These are phyloP conservation scores for Camelus dromedarius DNA, from an alignment of 2,113 vertebrate species.

Conservation along the genomic window DNA sequence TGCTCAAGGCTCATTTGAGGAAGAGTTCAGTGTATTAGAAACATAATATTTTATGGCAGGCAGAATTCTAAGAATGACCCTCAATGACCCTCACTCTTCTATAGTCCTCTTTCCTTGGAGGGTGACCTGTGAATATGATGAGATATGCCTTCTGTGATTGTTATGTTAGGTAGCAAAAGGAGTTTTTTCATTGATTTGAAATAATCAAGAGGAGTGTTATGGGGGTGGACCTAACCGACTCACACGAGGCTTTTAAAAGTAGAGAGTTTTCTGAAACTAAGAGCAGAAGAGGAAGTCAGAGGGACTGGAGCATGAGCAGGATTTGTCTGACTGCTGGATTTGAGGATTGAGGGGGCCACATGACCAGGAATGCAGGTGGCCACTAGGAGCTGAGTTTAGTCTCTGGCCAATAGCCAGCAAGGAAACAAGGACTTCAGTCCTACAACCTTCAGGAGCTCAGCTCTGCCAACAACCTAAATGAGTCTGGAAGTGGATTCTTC, in stretches of 20 bases:
- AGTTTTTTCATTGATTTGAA: not conserved
- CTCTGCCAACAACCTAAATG: not conserved
- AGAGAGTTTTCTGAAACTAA: not conserved
- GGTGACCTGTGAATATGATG: not conserved
- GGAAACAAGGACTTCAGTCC: not conserved
- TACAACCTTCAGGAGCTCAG: not conserved
- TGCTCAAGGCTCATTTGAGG: not conserved
- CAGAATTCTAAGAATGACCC: not conserved
- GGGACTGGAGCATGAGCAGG: not conserved
- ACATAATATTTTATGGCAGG: not conserved
- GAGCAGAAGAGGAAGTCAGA: not conserved
- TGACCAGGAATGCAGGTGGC: no score
- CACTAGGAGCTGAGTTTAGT: not conserved
- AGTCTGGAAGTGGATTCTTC: not conserved
- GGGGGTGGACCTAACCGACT: not conserved
- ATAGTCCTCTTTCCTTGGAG: not conserved
- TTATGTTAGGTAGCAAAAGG: not conserved
- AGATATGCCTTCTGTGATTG: not conserved
- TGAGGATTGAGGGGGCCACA: not conserved
- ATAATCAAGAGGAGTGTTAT: not conserved
- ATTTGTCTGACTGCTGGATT: not conserved
- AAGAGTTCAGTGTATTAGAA: not conserved
- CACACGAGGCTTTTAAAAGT: not conserved
- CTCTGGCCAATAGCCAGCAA: not conserved
- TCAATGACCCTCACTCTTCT: accelerated